Evolutionary conservation across 2,113 vertebrate species (phyloP).

Genomic region (Aplodontia rufa): DNA sequence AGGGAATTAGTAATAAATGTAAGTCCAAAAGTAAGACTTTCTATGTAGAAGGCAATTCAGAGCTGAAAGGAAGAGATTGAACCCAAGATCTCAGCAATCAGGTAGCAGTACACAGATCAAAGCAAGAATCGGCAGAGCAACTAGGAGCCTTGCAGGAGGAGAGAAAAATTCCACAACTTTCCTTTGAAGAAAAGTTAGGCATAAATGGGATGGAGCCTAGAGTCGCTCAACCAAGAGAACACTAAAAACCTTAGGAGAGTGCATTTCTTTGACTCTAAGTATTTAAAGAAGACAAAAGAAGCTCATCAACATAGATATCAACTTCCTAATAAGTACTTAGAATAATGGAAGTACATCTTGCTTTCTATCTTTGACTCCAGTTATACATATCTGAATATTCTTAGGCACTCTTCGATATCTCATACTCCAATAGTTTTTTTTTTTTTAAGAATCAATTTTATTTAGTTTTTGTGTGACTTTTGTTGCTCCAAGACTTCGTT

Average conservation of each 20-base stretch:
- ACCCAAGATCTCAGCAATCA: neutral
- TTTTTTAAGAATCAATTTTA: too few species aligned
- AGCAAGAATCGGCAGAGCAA: neutral
- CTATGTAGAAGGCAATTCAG: constrained; percentile 11
- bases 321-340: neutral
- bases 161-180: neutral
- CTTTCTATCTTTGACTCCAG: neutral
- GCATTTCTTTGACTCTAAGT: neutral
- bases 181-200: neutral
- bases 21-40: neutral
- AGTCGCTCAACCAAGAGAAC: neutral
- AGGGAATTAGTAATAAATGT: neutral
- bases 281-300: neutral
- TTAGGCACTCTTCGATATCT: neutral
- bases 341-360: neutral
- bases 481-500: too few species aligned
- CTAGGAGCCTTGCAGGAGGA: neutral
- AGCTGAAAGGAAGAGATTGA: neutral
- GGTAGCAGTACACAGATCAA: neutral
- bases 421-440: neutral
- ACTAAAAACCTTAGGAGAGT: neutral
- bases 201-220: neutral
- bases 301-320: neutral
- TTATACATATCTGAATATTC: neutral
- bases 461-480: too few species aligned